Conservation (phyloP, 2,888 invertebrate genomes). For the Harpalus rubripes region DNA sequence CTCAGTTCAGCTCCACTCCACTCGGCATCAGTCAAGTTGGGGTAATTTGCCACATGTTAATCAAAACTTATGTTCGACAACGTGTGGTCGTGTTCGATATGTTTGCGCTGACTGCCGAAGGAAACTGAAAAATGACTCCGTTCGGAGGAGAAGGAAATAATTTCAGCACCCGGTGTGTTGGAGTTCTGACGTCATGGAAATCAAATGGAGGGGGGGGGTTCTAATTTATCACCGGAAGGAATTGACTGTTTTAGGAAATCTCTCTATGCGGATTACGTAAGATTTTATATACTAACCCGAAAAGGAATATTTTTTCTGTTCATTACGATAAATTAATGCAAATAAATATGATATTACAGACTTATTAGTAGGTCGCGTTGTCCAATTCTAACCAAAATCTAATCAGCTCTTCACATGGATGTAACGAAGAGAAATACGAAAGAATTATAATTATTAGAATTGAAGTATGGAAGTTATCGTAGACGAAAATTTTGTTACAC, state of each 20-base stretch:
- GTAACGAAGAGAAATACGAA: too few relatives aligned
- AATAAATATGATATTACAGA: too few relatives aligned
- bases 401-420: too few relatives aligned
- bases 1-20: neutral
- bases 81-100: constrained; percentile 58
- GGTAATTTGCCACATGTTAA: constrained; percentile 58
- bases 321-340: neutral
- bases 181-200: constrained; percentile 19
- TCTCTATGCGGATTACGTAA: neutral
- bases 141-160: constrained; percentile 20
- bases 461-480: too few relatives aligned
- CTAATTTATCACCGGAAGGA: constrained; percentile 22
- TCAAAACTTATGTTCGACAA: constrained; percentile 58
- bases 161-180: constrained; percentile 25
- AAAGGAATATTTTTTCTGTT: neutral
- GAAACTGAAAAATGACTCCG: constrained; percentile 47
- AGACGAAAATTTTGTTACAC: too few relatives aligned
- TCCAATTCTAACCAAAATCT: too few relatives aligned
- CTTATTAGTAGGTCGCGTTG: too few relatives aligned
- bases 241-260: constrained; percentile 17
- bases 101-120: neutral
- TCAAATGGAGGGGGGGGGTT: constrained; percentile 8
- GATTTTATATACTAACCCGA: neutral
- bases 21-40: constrained; percentile 25
- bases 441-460: too few relatives aligned